Conservation (phyloP, 2,888 invertebrate genomes). For the Apodemia zela region DNA sequence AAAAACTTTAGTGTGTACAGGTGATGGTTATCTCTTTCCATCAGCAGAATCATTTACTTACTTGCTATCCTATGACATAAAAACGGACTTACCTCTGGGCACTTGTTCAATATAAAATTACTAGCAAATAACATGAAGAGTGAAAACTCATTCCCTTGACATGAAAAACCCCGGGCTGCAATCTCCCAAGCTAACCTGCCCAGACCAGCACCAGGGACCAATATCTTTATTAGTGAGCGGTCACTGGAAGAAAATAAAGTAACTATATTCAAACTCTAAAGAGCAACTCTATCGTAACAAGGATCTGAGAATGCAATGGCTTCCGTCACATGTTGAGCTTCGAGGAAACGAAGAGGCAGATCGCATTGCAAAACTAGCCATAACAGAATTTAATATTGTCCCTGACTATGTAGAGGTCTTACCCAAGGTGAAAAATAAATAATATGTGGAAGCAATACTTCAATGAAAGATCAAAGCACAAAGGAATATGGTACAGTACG, state of each 20-base stretch:
- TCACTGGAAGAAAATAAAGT: constrained; percentile 51
- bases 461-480: background rate
- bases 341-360: background rate
- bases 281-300: too few species aligned
- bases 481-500: background rate
- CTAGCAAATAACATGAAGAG: constrained; percentile 98
- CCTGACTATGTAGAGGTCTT: background rate
- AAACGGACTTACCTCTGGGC: constrained; percentile 64
- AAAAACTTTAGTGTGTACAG: too few species aligned
- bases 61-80: too few species aligned
- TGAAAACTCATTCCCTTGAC: constrained; percentile 99
- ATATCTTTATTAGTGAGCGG: constrained; percentile 82
- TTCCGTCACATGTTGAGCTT: background rate
- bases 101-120: constrained; percentile 96
- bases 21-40: too few species aligned
- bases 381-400: background rate
- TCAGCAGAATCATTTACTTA: too few species aligned
- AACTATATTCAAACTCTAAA: too few species aligned
- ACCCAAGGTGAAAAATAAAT: background rate
- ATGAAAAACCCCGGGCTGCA: constrained; percentile 92
- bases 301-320: background rate
- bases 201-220: constrained; percentile 98
- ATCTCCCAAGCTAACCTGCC: constrained; percentile 97
- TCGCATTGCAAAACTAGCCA: background rate
- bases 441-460: background rate